phyloP scores from a whole-genome alignment of 2,888 invertebrate species.

The Galerucella pusilla region DNA sequence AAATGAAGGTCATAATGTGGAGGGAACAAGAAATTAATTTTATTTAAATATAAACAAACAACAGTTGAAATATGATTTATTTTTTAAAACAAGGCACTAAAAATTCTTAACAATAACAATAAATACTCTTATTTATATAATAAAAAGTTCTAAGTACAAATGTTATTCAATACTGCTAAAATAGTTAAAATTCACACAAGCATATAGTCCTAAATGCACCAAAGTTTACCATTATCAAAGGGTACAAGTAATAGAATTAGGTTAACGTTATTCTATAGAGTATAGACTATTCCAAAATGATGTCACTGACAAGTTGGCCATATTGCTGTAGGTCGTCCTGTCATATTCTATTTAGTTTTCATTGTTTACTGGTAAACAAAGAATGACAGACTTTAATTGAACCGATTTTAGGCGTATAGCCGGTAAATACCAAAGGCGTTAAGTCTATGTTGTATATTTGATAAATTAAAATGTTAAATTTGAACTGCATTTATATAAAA shows the following conservation, averaged over 20 bases:
- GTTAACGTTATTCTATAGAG: too few species aligned
- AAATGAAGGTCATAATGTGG: too few species aligned
- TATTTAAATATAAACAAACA: neutral
- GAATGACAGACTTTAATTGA: too few species aligned
- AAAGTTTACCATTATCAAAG: neutral
- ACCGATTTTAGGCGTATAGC: too few species aligned
- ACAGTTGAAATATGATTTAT: neutral
- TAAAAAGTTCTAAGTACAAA: neutral
- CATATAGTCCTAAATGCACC: neutral
- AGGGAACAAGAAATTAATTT: too few species aligned
- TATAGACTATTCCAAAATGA: too few species aligned
- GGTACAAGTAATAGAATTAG: neutral
- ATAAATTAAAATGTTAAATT: neutral
- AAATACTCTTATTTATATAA: constrained; percentile 15
- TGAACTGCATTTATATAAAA: constrained; percentile 5
- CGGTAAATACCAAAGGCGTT: too few species aligned
- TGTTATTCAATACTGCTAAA: constrained; percentile 4
- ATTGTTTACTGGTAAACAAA: too few species aligned
- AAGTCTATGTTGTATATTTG: too few species aligned
- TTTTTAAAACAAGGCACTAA: constrained; percentile 13
- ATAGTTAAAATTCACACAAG: neutral
- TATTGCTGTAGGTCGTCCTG: too few species aligned
- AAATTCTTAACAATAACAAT: constrained; percentile 14
- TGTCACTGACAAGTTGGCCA: too few species aligned
- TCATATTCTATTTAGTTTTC: too few species aligned